phyloP scores from a whole-genome alignment of 2,797 vertebrate genomes.

The Anguilla megastoma region DNA sequence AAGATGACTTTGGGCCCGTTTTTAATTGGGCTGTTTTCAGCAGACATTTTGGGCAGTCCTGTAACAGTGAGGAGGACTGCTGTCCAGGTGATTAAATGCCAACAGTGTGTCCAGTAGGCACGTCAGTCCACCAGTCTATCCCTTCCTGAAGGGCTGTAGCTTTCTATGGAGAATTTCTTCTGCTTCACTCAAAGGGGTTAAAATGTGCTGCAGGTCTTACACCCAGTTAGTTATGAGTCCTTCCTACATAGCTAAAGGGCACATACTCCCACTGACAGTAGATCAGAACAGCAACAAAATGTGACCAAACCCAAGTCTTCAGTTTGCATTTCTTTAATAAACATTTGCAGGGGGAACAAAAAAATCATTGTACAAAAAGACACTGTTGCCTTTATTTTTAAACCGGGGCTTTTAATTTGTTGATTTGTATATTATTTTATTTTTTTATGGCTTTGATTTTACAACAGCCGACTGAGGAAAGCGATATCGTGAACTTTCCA shows the following conservation, averaged over 20 bases:
- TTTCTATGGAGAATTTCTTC: too few relatives aligned
- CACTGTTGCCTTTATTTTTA: slow-evolving; percentile 52
- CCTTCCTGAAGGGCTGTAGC: too few relatives aligned
- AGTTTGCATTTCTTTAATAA: slow-evolving; percentile 78
- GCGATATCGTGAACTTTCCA: slow-evolving; percentile 57
- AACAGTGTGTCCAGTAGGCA: neutral
- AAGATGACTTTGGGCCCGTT: neutral
- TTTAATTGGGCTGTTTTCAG: neutral
- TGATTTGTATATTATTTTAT: neutral
- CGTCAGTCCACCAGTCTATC: too few relatives aligned
- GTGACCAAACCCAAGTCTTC: neutral
- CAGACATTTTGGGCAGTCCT: neutral
- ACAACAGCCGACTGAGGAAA: slow-evolving; percentile 68
- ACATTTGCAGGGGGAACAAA: slow-evolving; percentile 66
- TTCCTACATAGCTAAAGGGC: neutral
- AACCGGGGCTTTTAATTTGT: slow-evolving; percentile 52
- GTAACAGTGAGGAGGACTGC: neutral
- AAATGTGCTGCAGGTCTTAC: too few relatives aligned
- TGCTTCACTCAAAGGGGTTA: too few relatives aligned
- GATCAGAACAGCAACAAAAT: neutral
- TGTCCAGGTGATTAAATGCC: neutral
- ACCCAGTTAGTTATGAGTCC: neutral
- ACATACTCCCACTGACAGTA: neutral
- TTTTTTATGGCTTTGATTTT: slow-evolving; percentile 56
- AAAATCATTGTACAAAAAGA: slow-evolving; percentile 74